phyloP scores from a whole-genome alignment of 2,888 invertebrate species.

The Bombylius major region DNA sequence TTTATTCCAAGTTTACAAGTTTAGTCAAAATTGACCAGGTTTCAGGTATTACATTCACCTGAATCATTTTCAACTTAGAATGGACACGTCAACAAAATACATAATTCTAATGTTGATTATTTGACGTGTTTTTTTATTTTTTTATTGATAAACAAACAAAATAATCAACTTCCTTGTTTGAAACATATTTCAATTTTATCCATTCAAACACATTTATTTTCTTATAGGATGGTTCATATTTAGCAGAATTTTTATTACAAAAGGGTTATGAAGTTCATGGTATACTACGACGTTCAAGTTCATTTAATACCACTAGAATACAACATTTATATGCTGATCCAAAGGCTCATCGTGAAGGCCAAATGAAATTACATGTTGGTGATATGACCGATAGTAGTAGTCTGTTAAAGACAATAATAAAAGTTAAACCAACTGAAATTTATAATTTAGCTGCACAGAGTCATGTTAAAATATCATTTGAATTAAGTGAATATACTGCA shows the following conservation, averaged over 20 bases:
- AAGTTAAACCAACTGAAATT: conserved; percentile 69
- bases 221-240: conserved; percentile 89
- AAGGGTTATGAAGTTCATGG: conserved; percentile 96
- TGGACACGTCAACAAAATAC: not conserved
- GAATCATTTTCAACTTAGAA: not conserved
- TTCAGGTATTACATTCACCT: too few relatives aligned
- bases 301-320: conserved; percentile 93
- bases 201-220: not conserved
- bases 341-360: conserved; percentile 72
- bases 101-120: not conserved
- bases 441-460: conserved; percentile 98
- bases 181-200: too few relatives aligned
- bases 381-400: conserved; percentile 98
- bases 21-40: too few relatives aligned
- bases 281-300: conserved; percentile 84
- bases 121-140: too few relatives aligned
- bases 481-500: conserved; percentile 96
- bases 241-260: conserved; percentile 82
- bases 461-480: conserved; percentile 98
- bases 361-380: conserved; percentile 93
- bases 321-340: conserved; percentile 92
- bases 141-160: too few relatives aligned
- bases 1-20: not conserved
- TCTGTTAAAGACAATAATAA: conserved; percentile 67
- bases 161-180: too few relatives aligned